Base-by-base conservation (phyloP, 2,888 invertebrate species). In the Apocheima hispidaria region DNA sequence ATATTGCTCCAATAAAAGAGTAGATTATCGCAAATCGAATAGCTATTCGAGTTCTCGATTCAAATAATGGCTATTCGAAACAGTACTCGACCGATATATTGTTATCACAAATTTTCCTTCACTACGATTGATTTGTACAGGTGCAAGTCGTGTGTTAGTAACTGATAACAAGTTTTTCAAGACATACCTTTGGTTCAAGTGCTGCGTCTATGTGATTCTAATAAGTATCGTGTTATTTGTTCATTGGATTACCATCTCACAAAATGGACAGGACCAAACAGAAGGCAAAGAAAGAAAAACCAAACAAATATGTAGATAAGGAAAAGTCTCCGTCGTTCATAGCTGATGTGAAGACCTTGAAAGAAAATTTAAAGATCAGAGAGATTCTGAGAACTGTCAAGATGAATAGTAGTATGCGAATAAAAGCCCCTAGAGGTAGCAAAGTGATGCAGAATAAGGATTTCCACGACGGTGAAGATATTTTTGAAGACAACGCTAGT, bases 311-410 rank as follows among this genome's bases (percentile, higher is more conserved):
- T 70, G 78, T 74, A 1, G 81, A 82, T 43, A 86, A 80, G 65
- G 86, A 85, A 16, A 86, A 83, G 67, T 64, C 79, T 18, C 69
- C 78, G 2, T 61, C 77, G n/a, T 83, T 83, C 64, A 82, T 81
- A 55, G 73, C 81, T 7, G 92, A 92, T 54, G 81, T 88, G 0
- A 92, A 87, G 68, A 80, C 82, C 35, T 81, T 89, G 6, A 90
- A 87, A 66, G 92, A 90, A 71, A 90, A 89, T 69, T 72, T 88
- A 0, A 90, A 90, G 82, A 90, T 91, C 50, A 89, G 85, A 63
- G 90, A 91, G 68, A 90, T 91, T 59, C 77, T 92, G 46, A 78
- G 88, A 65, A 89, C 85, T 7, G 92, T 91, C 0, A 92, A 90
- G 81, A 90, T 90, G 85, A 91, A 87, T 48, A 90, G 86, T 50